Evolutionary conservation across 2,797 vertebrate genomes (phyloP).

Genomic region (Meriones psammophilus): DNA sequence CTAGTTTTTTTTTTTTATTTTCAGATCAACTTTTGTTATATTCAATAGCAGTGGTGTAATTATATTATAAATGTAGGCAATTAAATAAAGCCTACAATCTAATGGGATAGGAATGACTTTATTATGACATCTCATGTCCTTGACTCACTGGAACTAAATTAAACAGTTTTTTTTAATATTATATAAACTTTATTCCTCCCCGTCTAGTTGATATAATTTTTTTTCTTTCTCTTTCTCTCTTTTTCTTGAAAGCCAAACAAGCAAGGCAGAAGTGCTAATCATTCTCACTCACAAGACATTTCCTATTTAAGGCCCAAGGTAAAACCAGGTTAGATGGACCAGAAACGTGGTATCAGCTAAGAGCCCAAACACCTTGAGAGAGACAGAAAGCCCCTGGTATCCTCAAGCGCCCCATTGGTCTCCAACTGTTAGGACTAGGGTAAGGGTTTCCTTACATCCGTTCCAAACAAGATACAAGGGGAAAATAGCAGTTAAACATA

Average conservation of each 20-base stretch:
- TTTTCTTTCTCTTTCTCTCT: not conserved
- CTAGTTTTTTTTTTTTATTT: conserved; percentile 26
- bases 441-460: not conserved
- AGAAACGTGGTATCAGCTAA: not conserved
- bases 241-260: not conserved
- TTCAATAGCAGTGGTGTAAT: conserved; percentile 27
- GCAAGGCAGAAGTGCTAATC: conserved; percentile 29
- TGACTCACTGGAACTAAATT: conserved; percentile 5
- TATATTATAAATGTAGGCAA: conserved; percentile 29
- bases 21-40: conserved; percentile 30
- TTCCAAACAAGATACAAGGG: conserved; percentile 1
- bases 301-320: conserved; percentile 9
- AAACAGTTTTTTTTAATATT: conserved; percentile 31
- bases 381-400: not conserved
- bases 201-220: not conserved
- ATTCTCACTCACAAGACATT: not conserved
- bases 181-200: not conserved
- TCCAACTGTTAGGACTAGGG: not conserved
- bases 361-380: not conserved
- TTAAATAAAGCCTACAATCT: conserved; percentile 3
- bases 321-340: not conserved
- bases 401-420: not conserved
- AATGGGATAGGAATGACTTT: conserved; percentile 18
- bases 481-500: not conserved
- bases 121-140: not conserved